A percentile compares a stretch with the other conserved stretches of the same genome.
These are phyloP conservation scores for Aporophyla nigra DNA, from an alignment of 2,888 invertebrate species.

Conservation along the genomic window DNA sequence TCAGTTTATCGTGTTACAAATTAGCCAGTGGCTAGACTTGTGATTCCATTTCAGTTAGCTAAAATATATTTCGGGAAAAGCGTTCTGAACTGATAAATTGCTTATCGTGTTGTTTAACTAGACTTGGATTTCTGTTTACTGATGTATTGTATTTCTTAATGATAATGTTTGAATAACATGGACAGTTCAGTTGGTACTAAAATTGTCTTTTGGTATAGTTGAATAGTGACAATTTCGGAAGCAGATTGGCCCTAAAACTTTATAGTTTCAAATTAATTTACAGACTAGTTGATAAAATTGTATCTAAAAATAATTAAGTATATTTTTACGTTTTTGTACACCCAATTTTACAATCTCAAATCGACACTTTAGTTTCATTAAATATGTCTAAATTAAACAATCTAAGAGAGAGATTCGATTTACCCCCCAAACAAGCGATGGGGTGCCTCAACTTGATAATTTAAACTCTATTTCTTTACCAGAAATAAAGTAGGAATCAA, in stretches of 20 bases:
- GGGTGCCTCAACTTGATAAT: slow-evolving; percentile 71
- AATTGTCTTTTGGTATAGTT: background rate
- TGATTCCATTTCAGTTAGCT: slow-evolving; percentile 26
- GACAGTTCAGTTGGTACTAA: background rate
- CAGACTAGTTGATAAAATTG: background rate
- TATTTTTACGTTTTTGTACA: slow-evolving; percentile 11
- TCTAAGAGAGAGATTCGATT: slow-evolving; percentile 80
- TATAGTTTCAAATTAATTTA: background rate
- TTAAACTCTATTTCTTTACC: slow-evolving; percentile 72
- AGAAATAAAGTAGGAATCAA: slow-evolving; percentile 57
- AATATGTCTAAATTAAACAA: slow-evolving; percentile 79
- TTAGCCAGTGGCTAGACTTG: slow-evolving; percentile 42
- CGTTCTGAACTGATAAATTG: slow-evolving; percentile 8
- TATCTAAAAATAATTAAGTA: background rate
- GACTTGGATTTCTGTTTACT: slow-evolving; percentile 14
- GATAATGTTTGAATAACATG: background rate
- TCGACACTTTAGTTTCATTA: slow-evolving; percentile 25
- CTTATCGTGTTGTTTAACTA: background rate
- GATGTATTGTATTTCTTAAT: background rate
- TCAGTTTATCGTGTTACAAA: slow-evolving; percentile 43
- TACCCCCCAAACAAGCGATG: slow-evolving; percentile 77
- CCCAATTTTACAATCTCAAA: background rate
- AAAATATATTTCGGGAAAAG: slow-evolving; percentile 15
- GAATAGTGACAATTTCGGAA: background rate
- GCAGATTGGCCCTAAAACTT: background rate